phyloP scores from a whole-genome alignment of 2,113 vertebrate genomes.

The Larimichthys polyactis region DNA sequence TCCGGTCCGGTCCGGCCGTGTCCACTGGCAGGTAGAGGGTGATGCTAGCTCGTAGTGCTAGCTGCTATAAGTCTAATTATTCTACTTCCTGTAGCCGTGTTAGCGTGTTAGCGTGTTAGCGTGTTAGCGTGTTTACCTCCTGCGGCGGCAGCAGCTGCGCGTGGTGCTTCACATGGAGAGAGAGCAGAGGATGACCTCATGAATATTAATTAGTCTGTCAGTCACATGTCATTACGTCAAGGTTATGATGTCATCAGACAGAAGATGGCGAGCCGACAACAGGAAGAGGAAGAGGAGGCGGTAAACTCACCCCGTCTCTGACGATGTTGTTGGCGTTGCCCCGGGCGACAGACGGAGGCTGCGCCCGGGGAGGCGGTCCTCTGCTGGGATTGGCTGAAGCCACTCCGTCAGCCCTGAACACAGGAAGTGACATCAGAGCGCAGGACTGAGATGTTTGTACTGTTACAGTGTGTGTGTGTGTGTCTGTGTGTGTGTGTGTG shows the following conservation, averaged over 20 bases:
- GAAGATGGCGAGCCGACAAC: not conserved
- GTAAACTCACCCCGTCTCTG: conserved; percentile 77
- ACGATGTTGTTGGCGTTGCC: conserved; percentile 70
- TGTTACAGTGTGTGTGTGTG: not conserved
- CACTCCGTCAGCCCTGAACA: conserved; percentile 68
- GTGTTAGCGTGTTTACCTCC: conserved; percentile 79
- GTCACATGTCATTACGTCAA: not conserved
- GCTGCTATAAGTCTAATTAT: no score
- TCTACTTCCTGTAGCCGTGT: no score
- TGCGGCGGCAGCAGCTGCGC: conserved; percentile 82
- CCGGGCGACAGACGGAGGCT: conserved; percentile 60
- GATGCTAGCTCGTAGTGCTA: no score
- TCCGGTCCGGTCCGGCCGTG: no score
- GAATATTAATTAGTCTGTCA: not conserved
- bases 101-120: not conserved
- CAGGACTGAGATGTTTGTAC: not conserved
- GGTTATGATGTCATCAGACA: not conserved
- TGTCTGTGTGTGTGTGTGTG: no score
- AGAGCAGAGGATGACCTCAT: conserved; percentile 46
- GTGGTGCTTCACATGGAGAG: conserved; percentile 75
- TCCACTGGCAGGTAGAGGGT: no score
- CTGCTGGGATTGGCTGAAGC: conserved; percentile 65
- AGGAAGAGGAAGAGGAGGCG: no score
- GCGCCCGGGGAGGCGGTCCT: conserved; percentile 63
- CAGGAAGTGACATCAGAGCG: conserved; percentile 3